Evolutionary conservation across 2,888 invertebrate species (phyloP).

Genomic region (Macrosiphum euphorbiae): DNA sequence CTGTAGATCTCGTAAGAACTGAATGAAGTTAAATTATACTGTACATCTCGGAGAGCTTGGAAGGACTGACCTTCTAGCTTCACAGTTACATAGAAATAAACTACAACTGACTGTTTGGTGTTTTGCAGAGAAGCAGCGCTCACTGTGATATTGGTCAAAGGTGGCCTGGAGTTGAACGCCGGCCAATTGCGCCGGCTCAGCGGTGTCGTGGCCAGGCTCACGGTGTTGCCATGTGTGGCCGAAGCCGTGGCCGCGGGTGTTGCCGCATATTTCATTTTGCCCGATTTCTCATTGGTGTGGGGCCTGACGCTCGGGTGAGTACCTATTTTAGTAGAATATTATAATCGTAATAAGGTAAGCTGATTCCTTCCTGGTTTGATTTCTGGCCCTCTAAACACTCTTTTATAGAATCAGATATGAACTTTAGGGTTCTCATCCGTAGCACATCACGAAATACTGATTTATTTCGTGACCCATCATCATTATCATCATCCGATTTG

Average conservation of each 20-base stretch:
- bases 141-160: conserved; percentile 73
- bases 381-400: no score
- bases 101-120: background rate
- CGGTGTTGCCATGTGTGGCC: conserved; percentile 72
- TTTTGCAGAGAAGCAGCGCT: conserved; percentile 72
- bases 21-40: background rate
- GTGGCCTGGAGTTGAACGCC: conserved; percentile 74
- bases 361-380: no score
- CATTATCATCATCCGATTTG: background rate
- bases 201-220: conserved; percentile 71
- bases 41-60: background rate
- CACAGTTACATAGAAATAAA: background rate
- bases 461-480: background rate
- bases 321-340: background rate
- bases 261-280: conserved; percentile 70
- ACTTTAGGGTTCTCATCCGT: background rate
- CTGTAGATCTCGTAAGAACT: background rate
- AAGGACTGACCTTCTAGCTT: background rate
- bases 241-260: conserved; percentile 71
- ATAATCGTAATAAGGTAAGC: background rate
- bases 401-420: background rate
- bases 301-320: conserved; percentile 69
- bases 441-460: background rate
- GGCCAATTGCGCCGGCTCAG: conserved; percentile 71
- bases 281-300: conserved; percentile 73